Conservation (phyloP, 2,797 vertebrate genomes). For the Scarus forsteni region DNA sequence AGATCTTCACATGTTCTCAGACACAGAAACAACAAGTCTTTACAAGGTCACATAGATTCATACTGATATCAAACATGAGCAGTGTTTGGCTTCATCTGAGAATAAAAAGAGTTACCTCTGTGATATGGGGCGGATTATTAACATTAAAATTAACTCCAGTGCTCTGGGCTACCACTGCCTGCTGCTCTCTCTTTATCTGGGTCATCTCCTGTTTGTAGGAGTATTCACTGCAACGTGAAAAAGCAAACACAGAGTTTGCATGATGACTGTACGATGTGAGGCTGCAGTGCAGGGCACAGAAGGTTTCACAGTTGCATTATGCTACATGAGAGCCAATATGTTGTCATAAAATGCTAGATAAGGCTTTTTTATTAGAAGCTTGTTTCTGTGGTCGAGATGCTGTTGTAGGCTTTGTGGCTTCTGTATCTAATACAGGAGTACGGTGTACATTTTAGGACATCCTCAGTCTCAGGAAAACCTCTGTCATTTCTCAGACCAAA, state of each 20-base stretch:
- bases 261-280: not conserved
- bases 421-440: too few relatives aligned
- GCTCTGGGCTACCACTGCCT: slow-evolving; percentile 41
- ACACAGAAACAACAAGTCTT: slow-evolving; percentile 9
- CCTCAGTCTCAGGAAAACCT: too few relatives aligned
- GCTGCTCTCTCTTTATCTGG: slow-evolving; percentile 46
- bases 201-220: slow-evolving; percentile 35
- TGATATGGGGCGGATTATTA: slow-evolving; percentile 33
- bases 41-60: not conserved
- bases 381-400: too few relatives aligned
- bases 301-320: too few relatives aligned
- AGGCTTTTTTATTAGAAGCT: too few relatives aligned
- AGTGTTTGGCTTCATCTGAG: not conserved
- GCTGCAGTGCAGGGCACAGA: not conserved
- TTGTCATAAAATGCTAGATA: too few relatives aligned
- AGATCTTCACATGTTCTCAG: slow-evolving; percentile 1
- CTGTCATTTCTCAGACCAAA: too few relatives aligned
- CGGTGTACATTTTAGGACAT: too few relatives aligned
- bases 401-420: too few relatives aligned
- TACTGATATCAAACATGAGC: not conserved
- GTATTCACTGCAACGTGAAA: slow-evolving; percentile 10
- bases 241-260: not conserved
- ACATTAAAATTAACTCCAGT: slow-evolving; percentile 47
- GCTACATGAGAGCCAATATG: not conserved
- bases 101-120: slow-evolving; percentile 35